phyloP scores from a whole-genome alignment of 2,113 vertebrate genomes.

The Machaerirhynchus nigripectus region DNA sequence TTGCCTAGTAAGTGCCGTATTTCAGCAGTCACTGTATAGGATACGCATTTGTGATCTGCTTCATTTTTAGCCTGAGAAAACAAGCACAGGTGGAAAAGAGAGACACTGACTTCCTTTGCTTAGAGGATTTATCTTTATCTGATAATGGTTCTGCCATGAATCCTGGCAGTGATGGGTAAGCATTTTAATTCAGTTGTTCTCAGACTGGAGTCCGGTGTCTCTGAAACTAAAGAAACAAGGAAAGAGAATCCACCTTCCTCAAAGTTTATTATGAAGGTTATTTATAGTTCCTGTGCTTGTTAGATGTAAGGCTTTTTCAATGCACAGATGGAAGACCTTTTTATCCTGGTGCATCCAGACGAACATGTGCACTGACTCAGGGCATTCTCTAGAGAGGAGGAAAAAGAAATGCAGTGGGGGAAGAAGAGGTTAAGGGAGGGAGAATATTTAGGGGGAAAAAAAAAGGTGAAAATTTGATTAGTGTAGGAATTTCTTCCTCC shows the following conservation, averaged over 20 bases:
- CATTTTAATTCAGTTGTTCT: neutral
- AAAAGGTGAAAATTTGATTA: neutral
- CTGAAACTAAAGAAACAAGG: neutral
- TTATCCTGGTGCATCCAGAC: neutral
- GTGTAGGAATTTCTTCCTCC: neutral
- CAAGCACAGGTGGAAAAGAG: neutral
- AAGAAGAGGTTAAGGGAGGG: neutral
- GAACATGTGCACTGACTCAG: neutral
- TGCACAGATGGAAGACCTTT: neutral
- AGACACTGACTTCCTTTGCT: neutral
- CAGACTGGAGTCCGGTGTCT: neutral
- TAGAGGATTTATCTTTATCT: neutral
- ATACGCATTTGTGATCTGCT: neutral
- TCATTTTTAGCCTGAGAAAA: neutral
- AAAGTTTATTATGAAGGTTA: neutral
- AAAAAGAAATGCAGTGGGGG: neutral
- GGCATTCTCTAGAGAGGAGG: neutral
- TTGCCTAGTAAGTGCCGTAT: neutral
- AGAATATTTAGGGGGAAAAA: neutral
- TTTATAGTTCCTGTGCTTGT: neutral
- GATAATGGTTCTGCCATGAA: neutral
- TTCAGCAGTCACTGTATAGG: neutral
- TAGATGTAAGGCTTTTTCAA: neutral
- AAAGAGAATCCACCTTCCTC: neutral
- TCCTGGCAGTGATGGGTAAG: neutral